Conservation (phyloP, 2,113 vertebrate genomes). For the Pituophis catenifer region DNA sequence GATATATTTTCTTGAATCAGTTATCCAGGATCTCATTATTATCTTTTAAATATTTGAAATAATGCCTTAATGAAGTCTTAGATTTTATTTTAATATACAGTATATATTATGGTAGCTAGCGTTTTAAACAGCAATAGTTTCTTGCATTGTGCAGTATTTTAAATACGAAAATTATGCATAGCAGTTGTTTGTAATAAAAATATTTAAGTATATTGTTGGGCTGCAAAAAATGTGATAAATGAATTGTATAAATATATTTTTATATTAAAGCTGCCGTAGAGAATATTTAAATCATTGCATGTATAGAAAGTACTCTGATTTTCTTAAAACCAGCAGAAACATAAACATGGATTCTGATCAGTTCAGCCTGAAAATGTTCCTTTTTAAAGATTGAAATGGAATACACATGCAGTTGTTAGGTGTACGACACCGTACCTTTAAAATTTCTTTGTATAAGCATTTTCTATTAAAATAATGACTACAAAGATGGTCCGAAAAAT, state of each 20-base stretch:
- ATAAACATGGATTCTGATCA: neutral
- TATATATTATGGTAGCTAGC: constrained; percentile 32
- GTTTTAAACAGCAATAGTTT: constrained; percentile 42
- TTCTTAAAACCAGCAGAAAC: neutral
- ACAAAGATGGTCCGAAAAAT: neutral
- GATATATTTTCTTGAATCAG: constrained; percentile 52
- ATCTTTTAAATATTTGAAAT: constrained; percentile 43
- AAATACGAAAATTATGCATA: constrained; percentile 35
- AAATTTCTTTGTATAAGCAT: neutral
- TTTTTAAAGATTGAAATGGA: constrained; percentile 7
- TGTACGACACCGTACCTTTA: neutral
- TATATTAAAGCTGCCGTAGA: constrained; percentile 1
- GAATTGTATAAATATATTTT: constrained; percentile 22
- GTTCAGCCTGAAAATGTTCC: neutral
- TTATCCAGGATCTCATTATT: constrained; percentile 62
- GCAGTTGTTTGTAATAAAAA: constrained; percentile 1
- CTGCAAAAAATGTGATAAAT: constrained; percentile 11
- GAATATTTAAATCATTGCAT: constrained; percentile 11
- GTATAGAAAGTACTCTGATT: neutral
- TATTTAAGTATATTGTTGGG: neutral
- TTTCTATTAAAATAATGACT: neutral
- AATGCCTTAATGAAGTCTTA: constrained; percentile 67
- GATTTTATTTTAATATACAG: constrained; percentile 23
- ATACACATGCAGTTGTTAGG: neutral
- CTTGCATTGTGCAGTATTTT: neutral